Conservation (phyloP, 2,797 vertebrate species). For the Oreochromis mossambicus region DNA sequence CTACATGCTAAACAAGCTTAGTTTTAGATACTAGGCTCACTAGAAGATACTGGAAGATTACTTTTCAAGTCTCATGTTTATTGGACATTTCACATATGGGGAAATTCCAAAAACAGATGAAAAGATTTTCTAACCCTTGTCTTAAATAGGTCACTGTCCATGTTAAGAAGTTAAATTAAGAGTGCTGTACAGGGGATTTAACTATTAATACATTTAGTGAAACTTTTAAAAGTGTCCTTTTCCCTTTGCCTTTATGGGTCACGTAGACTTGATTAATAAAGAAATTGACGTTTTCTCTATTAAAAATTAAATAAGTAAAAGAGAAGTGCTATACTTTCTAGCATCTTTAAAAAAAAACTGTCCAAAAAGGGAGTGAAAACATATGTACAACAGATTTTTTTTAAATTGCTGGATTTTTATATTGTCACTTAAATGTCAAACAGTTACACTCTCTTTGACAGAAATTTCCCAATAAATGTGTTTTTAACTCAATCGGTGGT, state of each 20-base stretch:
- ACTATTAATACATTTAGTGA: background rate
- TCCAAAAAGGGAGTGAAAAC: background rate
- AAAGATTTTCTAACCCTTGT: background rate
- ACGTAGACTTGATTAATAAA: background rate
- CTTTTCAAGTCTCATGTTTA: background rate
- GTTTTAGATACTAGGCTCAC: background rate
- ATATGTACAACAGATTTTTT: background rate
- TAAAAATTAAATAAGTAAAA: background rate
- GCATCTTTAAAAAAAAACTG: background rate
- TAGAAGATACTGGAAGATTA: background rate
- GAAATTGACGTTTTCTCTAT: background rate
- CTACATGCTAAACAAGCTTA: background rate
- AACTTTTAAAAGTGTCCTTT: background rate
- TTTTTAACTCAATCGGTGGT: constrained; percentile 1
- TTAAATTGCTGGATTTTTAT: background rate
- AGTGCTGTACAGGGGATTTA: accelerated
- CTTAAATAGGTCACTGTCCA: background rate
- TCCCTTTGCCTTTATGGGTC: background rate
- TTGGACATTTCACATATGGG: background rate
- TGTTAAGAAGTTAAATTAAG: background rate
- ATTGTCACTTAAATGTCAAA: constrained; percentile 3
- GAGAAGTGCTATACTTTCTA: background rate
- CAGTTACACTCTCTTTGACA: background rate
- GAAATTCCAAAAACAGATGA: background rate
- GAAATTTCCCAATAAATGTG: background rate